phyloP scores from a whole-genome alignment of 2,113 vertebrate genomes.

The Phyllopteryx taeniolatus region DNA sequence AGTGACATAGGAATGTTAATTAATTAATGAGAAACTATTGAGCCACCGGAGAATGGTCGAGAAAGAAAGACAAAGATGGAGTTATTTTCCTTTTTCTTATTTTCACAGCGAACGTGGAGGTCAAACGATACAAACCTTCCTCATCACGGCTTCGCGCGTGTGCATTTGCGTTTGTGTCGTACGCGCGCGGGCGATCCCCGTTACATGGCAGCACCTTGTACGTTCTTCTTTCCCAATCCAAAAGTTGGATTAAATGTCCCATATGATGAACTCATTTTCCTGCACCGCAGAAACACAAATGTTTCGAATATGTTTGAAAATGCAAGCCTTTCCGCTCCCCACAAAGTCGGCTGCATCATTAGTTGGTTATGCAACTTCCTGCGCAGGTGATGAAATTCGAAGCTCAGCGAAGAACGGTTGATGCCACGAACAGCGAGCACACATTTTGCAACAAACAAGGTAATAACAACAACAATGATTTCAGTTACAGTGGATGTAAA shows the following conservation, averaged over 20 bases:
- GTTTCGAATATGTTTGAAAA: background rate
- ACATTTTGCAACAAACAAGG: too few species aligned
- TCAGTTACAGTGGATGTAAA: too few species aligned
- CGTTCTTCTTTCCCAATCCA: background rate
- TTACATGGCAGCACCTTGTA: background rate
- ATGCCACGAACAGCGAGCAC: background rate
- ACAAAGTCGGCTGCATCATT: constrained; percentile 17
- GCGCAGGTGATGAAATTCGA: constrained; percentile 26
- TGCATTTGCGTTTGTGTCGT: background rate
- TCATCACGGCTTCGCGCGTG: background rate
- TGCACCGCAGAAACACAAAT: too few species aligned
- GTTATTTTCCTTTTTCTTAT: constrained; percentile 13
- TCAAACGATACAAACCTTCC: background rate
- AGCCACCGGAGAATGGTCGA: constrained; percentile 56
- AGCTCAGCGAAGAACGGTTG: background rate
- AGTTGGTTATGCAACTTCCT: constrained; percentile 27
- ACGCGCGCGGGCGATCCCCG: too few species aligned
- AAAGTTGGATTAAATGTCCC: background rate
- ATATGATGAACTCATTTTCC: background rate
- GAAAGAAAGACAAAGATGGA: constrained; percentile 42
- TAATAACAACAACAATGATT: too few species aligned
- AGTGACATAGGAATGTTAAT: constrained; percentile 76
- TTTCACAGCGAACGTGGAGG: background rate
- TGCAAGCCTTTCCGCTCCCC: background rate
- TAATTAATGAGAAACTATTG: constrained; percentile 77